phyloP scores from a whole-genome alignment of 2,113 vertebrate genomes.

The Pedetes capensis region DNA sequence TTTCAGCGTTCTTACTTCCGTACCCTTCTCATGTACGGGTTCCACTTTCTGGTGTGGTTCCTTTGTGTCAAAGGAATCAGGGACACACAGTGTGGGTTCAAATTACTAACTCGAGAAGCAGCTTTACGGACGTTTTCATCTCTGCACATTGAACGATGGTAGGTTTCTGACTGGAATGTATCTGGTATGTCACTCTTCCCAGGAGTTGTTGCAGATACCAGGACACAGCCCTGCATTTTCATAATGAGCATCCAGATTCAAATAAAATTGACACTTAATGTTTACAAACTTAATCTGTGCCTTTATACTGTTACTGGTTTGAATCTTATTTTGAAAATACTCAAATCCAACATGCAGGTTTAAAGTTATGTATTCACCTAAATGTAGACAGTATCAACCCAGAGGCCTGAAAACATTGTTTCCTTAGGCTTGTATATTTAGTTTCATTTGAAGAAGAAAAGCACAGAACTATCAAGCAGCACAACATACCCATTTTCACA shows the following conservation, averaged over 20 bases:
- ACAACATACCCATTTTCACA: neutral
- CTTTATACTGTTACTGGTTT: neutral
- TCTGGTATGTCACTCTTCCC: neutral
- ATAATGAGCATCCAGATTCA: neutral
- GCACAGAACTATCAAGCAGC: neutral
- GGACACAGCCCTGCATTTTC: neutral
- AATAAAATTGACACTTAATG: neutral
- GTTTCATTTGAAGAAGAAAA: neutral
- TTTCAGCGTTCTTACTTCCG: slow-evolving; percentile 94
- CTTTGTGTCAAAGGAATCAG: slow-evolving; percentile 94
- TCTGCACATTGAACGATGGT: slow-evolving; percentile 97
- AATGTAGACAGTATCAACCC: neutral
- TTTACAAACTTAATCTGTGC: neutral
- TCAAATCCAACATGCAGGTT: neutral
- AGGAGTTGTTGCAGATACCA: neutral
- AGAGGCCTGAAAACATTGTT: neutral
- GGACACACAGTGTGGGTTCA: slow-evolving; percentile 98
- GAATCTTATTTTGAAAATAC: slow-evolving; percentile 11
- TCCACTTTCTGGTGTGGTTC: slow-evolving; percentile 99
- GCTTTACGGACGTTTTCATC: slow-evolving; percentile 91
- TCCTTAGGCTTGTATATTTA: neutral
- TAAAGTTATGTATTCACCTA: neutral
- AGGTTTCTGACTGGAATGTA: slow-evolving; percentile 52
- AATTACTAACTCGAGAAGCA: slow-evolving; percentile 94
- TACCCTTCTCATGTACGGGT: slow-evolving; percentile 96